Conservation (phyloP, 2,113 vertebrate species). For the Isurus oxyrinchus region DNA sequence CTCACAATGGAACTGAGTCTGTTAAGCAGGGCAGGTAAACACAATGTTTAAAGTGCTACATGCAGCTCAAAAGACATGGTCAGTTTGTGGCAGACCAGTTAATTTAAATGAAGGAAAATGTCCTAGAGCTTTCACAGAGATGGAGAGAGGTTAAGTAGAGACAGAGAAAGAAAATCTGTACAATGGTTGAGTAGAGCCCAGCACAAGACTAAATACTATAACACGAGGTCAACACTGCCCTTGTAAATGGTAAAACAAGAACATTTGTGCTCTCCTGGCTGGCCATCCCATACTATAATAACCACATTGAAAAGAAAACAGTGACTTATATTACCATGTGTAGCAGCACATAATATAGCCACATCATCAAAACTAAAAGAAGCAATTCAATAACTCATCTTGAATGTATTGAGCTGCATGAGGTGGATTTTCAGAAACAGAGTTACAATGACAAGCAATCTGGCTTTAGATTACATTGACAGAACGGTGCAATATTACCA, state of each 20-base stretch:
- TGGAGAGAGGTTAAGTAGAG: background rate
- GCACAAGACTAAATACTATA: background rate
- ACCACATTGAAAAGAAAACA: background rate
- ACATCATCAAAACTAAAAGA: background rate
- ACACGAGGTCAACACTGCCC: background rate
- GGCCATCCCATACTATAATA: background rate
- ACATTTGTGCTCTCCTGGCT: background rate
- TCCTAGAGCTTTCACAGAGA: background rate
- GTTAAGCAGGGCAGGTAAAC: background rate
- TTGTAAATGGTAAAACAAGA: background rate
- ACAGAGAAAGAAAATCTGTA: background rate
- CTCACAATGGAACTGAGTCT: background rate
- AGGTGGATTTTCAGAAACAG: background rate
- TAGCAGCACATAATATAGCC: no score
- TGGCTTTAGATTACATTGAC: constrained; percentile 15
- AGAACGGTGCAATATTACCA: background rate
- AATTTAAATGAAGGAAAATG: background rate
- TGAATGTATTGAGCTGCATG: background rate
- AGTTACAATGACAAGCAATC: constrained; percentile 13
- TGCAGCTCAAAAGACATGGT: background rate
- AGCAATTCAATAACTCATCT: background rate
- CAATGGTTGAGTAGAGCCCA: background rate
- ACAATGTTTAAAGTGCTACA: background rate
- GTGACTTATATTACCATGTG: background rate
- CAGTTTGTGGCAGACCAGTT: background rate